These are phyloP conservation scores for Centropus unirufus DNA, from an alignment of 2,113 vertebrate species.

Conservation along the genomic window DNA sequence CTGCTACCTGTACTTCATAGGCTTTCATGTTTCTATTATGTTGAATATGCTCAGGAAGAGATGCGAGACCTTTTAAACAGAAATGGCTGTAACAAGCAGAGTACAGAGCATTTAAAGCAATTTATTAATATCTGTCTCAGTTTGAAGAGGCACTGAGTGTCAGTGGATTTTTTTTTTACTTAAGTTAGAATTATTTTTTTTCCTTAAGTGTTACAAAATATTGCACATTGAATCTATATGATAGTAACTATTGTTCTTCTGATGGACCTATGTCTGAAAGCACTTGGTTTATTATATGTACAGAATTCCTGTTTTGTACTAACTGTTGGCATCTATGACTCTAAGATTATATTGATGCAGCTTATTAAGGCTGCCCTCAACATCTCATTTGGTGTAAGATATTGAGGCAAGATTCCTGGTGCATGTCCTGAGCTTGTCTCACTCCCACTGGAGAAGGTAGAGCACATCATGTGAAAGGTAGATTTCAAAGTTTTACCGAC, in stretches of 20 bases:
- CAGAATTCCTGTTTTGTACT: background rate
- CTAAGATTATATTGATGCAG: background rate
- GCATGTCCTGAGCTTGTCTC: background rate
- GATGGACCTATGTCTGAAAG: background rate
- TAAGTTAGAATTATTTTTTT: background rate
- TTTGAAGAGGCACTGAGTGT: background rate
- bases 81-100: background rate
- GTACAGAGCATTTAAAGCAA: background rate
- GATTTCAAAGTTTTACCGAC: background rate
- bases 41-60: background rate
- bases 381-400: background rate
- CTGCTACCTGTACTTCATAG: background rate
- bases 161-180: too few relatives aligned
- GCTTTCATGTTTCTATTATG: background rate
- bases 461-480: background rate
- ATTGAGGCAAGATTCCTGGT: background rate
- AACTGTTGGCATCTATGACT: background rate
- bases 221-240: background rate
- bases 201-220: background rate
- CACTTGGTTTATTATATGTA: background rate
- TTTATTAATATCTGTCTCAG: background rate
- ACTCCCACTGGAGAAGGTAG: background rate
- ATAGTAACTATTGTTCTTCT: background rate
- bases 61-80: constrained; percentile 3
- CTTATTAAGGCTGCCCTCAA: background rate